Conservation (phyloP, 2,113 vertebrate species). For the Equus przewalskii region DNA sequence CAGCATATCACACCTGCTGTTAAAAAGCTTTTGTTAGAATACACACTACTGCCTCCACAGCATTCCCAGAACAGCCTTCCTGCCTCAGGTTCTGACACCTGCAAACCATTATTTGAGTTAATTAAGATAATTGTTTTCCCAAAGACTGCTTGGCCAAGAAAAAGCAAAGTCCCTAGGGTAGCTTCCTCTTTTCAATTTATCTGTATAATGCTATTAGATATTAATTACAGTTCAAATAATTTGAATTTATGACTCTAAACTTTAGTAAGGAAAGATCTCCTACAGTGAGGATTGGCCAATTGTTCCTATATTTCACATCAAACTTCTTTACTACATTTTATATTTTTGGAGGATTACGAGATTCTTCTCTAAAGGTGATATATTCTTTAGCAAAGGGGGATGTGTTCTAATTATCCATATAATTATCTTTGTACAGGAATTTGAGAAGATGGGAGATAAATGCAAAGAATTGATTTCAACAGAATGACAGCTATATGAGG, state of each 20-base stretch:
- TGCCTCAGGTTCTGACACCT: neutral
- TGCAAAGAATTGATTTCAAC: neutral
- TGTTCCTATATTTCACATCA: neutral
- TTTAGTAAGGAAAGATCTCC: neutral
- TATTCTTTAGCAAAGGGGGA: neutral
- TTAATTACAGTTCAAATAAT: slow-evolving; percentile 54
- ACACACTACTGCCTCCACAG: neutral
- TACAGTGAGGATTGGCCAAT: neutral
- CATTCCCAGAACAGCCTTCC: neutral
- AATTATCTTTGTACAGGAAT: neutral
- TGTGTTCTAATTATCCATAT: neutral
- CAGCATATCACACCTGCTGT: neutral
- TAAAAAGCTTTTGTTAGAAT: neutral
- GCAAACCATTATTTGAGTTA: slow-evolving; percentile 43
- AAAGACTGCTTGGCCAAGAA: slow-evolving; percentile 30
- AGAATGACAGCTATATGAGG: neutral
- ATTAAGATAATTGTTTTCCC: slow-evolving; percentile 68
- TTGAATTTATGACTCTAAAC: neutral
- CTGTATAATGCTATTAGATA: neutral
- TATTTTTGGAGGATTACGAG: neutral
- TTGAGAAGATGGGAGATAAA: neutral
- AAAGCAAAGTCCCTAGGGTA: neutral
- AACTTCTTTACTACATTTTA: neutral
- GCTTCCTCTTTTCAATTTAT: neutral
- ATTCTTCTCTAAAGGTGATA: neutral